These are phyloP conservation scores for Chloroceryle inda DNA, from an alignment of 2,797 vertebrate genomes.

Conservation along the genomic window DNA sequence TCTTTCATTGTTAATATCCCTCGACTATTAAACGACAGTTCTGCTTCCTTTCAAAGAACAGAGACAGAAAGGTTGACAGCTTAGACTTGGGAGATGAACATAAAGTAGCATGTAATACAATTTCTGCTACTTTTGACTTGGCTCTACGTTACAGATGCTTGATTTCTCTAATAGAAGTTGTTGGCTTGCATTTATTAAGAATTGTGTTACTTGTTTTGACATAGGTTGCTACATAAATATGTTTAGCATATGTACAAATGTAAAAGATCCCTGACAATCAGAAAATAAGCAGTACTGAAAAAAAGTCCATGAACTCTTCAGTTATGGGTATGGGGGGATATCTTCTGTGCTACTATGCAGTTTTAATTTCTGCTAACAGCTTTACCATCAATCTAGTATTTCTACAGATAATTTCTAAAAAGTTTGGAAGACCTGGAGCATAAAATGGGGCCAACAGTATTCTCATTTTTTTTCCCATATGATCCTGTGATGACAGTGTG, in stretches of 20 bases:
- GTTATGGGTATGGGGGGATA: neutral
- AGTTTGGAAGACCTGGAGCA: neutral
- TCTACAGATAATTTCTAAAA: neutral
- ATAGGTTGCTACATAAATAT: neutral
- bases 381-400: neutral
- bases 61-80: conserved; percentile 13
- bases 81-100: neutral
- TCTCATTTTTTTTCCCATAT: neutral
- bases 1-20: conserved; percentile 16
- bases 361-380: neutral
- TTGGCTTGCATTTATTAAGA: neutral
- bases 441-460: neutral
- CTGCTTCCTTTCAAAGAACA: neutral
- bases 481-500: neutral
- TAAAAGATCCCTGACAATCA: neutral
- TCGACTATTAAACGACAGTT: conserved; percentile 44
- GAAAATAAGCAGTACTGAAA: neutral
- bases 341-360: neutral
- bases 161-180: neutral
- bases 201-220: neutral
- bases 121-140: conserved; percentile 34
- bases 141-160: neutral
- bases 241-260: neutral
- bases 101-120: neutral
- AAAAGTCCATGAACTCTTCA: neutral